Base-by-base conservation (phyloP, 1,140 invertebrate species). In the Neomicropteryx cornuta region DNA sequence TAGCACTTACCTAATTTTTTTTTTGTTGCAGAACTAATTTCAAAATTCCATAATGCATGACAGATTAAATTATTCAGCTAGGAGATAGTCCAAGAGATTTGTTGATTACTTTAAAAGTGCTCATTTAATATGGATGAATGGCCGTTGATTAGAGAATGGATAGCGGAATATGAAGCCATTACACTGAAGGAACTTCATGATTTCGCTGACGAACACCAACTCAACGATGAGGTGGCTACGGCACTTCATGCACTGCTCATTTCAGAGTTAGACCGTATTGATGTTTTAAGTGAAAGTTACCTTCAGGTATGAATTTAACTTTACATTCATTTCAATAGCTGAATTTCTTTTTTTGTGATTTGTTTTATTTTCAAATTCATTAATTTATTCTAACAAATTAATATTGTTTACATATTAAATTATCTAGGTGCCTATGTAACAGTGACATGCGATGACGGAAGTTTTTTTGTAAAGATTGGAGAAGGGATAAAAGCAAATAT, bases 201-300 rank as follows among this genome's bases (percentile, higher is more conserved):
- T 23, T 88, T 87, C 68, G 78, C 82, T 13, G 76, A 70, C 28
- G 79, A 81, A 47, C 72, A 87, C 49, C 73, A 82, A 45, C 76
- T 84, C 39, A 87, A 89, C 60, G 77, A 82, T 56, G 85, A 87
- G 56, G 76, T 90, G 39, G 79, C 86, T 33, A 72, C 78, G 43
- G 81, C 83, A 38, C 66, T 87, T 22, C 82, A 81, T 49, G 66
- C 70, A 38, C 66, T 86, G 24, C 61, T 87, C 23, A n/a, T n/a
- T n/a, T n/a, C n/a, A n/a, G n/a, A n/a, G n/a, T n/a, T n/a, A n/a
- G n/a, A n/a, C n/a, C n/a, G n/a, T n/a, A n/a, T n/a, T n/a, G n/a
- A n/a, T n/a, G 80, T 82, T 42, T 79, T 83, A 46, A 68, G 74
- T 18, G 71, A 69, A 18, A 73, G 42, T 39, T 47, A 46, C 41